Base-by-base conservation (phyloP, 2,888 invertebrate species). In the Scaptomyza flava region DNA sequence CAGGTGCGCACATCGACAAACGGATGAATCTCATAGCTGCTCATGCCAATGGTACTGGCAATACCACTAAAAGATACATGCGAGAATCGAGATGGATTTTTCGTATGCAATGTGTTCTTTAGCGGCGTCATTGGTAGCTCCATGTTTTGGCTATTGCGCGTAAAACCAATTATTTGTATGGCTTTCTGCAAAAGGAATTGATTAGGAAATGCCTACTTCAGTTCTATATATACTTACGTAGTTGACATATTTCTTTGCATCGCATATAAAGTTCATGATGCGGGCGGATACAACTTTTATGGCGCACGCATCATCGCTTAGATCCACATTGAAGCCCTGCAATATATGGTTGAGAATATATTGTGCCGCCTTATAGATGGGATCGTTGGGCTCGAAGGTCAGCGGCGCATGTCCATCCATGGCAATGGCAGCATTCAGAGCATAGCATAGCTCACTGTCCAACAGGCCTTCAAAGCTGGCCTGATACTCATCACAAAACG, bases 331-430 rank as follows among this genome's bases (percentile, higher is more conserved):
- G 41, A 90, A 90, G 4, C 84, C 89, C 0, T 69, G 69, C 3
- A 92, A 54, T 48, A 91, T 89, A n/a, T 87, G 76, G 43, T 89
- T 81, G 14, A 89, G 69, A 23, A 92, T 92, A 31, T 88, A 91
- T 34, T 90, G 88, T 0, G 91, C 92, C 3, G 90, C 89, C 68
- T 90, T 90, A 48, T 89, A 91, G 38, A 91, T 91, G 23, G 88
- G 89, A 71, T 90, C 89, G 12, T 85, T 81, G 3, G 70, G 53
- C 2, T 79, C 72, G 63, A 89, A 87, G 2, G 89, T 81, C 2
- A 86, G 43, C 2, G 71, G 59, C 0, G 66, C 17, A 27, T 85
- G 63, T 0, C 80, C 78, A 38, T 89, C 80, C 64, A 92, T 33
- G 14, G 86, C 85, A 7, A 91, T 75, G 8, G 87, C 90, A 0